These are phyloP conservation scores for Esperia sulphurella DNA, from an alignment of 2,888 invertebrate species.

Conservation along the genomic window DNA sequence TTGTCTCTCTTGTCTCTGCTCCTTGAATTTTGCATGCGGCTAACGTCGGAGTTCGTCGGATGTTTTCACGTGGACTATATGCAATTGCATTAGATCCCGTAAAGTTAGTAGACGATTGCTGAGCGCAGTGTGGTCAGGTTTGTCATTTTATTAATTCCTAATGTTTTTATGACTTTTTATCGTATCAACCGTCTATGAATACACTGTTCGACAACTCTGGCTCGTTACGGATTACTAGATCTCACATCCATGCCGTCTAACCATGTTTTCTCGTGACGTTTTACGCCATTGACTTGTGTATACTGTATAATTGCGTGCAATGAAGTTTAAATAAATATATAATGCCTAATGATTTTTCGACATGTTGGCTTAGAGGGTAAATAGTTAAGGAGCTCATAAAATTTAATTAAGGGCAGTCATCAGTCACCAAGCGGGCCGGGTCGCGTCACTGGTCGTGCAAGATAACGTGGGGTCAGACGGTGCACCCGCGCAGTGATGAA, in stretches of 20 bases:
- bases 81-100: constrained; percentile 49
- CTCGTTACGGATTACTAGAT: too few relatives aligned
- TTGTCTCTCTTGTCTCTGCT: constrained; percentile 58
- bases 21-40: constrained; percentile 62
- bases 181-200: too few relatives aligned
- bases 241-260: too few relatives aligned
- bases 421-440: constrained; percentile 64
- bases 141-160: constrained; percentile 31
- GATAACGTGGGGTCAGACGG: constrained; percentile 73
- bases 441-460: constrained; percentile 64
- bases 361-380: background rate
- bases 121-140: constrained; percentile 32
- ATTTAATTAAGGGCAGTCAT: constrained; percentile 76
- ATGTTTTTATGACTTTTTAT: too few relatives aligned
- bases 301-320: background rate
- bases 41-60: constrained; percentile 51
- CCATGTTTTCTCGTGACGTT: too few relatives aligned
- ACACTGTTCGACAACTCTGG: too few relatives aligned
- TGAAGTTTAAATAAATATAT: background rate
- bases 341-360: background rate
- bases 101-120: constrained; percentile 42
- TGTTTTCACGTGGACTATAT: constrained; percentile 52
- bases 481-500: constrained; percentile 68
- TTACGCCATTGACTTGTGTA: too few relatives aligned
- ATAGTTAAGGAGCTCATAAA: constrained; percentile 54